These are phyloP conservation scores for Microtus ochrogaster DNA, from an alignment of 2,113 vertebrate species.

Conservation along the genomic window DNA sequence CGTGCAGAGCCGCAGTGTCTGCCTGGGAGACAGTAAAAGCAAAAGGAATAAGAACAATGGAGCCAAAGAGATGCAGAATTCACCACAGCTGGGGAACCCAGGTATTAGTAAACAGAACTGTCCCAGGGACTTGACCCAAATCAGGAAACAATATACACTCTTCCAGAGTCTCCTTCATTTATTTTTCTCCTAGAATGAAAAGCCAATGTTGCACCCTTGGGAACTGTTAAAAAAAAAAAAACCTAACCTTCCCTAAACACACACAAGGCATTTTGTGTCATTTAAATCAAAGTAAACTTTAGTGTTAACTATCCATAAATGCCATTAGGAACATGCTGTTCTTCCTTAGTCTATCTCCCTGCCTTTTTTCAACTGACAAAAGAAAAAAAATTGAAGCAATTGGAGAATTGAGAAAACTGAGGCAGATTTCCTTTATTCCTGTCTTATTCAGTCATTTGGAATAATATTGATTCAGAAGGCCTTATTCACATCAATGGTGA, in stretches of 20 bases:
- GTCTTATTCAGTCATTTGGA: background rate
- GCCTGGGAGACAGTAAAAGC: background rate
- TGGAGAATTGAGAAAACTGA: constrained; percentile 7
- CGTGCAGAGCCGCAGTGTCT: constrained; percentile 44
- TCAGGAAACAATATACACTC: background rate
- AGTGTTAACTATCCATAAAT: background rate
- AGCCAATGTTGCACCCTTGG: background rate
- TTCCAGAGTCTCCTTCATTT: background rate
- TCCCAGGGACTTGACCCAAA: background rate
- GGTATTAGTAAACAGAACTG: constrained; percentile 59
- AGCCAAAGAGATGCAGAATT: constrained; percentile 19
- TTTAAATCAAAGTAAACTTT: background rate
- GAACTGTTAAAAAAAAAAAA: background rate
- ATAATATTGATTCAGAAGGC: background rate
- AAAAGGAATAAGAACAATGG: background rate
- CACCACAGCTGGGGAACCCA: background rate
- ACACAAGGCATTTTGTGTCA: background rate
- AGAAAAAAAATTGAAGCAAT: background rate
- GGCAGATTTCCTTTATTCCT: background rate
- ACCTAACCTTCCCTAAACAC: background rate
- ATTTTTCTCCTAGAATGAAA: constrained; percentile 45
- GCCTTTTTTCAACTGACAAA: background rate
- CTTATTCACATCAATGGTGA: background rate
- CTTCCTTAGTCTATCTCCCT: background rate
- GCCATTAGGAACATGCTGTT: background rate